Evolutionary conservation across 2,888 invertebrate genomes (phyloP), one percentile per base, ranked within the genome.

Genomic region (Pogonocherus hispidulus): DNA sequence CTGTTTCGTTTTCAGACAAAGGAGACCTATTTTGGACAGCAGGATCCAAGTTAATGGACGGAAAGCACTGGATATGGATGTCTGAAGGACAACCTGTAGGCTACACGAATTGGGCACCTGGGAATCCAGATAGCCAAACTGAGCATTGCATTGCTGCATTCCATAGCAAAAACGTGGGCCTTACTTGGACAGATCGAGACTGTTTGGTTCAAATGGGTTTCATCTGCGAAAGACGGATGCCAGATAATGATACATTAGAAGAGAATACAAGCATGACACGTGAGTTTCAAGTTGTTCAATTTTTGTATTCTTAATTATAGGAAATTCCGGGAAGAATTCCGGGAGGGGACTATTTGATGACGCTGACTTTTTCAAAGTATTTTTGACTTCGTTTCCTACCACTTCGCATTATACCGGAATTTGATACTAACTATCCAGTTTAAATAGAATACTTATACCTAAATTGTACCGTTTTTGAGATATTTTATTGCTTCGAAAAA

Each of bases 21-120:
- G 63, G 66, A 1, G 63, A 67, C 16, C 32, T 56, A 2, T 67
- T 54, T 46, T 70, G 70, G 70, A 67, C 67, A 0, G 67, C 70
- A 1, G 70, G 64, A 51, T 51, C 62, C 3, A 67, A 37, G 8
- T 5, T 70, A 19, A 23, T 70, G 4, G 65, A 67, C 49, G 65
- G 60, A 8, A 67, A 57, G 14, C 41, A 54, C 9, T 70, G 70
- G 70, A 56, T 65, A 14, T 70, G 70, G 70, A 65, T 70, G 60
- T 35, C 56, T 2, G 67, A 49, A 16, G 70, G 70, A 5, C 11
- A 65, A 6, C 3, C 37, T 8, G 32, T 70, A 2, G 52, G 63
- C 35, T 67, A 56, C 35, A 57, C 70, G 0, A 67, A 70, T 19
- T 70, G 70, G 70, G 65, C 51, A 3, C 35, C 59, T 5, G 57